phyloP scores from a whole-genome alignment of 2,888 invertebrate genomes.

The Notodonta dromedarius region DNA sequence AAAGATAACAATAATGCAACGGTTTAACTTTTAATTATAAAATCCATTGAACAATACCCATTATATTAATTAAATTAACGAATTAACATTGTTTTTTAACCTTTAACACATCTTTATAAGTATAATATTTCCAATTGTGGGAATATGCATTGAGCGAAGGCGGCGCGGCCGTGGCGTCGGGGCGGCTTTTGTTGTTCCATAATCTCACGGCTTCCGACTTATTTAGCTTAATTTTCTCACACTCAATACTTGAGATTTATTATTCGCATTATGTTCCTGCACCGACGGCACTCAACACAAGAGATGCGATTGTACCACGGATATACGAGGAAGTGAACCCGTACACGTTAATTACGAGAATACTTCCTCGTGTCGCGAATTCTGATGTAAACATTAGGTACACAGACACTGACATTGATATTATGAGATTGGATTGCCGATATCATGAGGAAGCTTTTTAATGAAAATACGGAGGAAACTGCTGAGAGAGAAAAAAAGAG shows the following conservation, averaged over 20 bases:
- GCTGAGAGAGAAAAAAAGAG: neutral
- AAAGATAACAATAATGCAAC: too few species aligned
- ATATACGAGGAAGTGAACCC: constrained; percentile 51
- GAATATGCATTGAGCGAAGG: constrained; percentile 62
- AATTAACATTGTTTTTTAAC: too few species aligned
- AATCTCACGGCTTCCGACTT: constrained; percentile 67
- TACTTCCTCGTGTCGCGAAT: constrained; percentile 32
- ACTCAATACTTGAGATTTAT: constrained; percentile 65
- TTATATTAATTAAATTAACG: too few species aligned
- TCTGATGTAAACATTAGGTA: constrained; percentile 12
- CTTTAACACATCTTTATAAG: constrained; percentile 36
- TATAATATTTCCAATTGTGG: constrained; percentile 61
- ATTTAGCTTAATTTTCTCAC: constrained; percentile 72
- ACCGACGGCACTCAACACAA: constrained; percentile 40
- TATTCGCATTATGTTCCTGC: constrained; percentile 60
- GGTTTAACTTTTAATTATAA: too few species aligned
- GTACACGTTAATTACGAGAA: constrained; percentile 33
- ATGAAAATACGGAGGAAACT: constrained; percentile 12
- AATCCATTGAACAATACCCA: too few species aligned
- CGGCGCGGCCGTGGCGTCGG: constrained; percentile 38
- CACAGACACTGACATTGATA: constrained; percentile 19
- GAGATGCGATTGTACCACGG: constrained; percentile 46
- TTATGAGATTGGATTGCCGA: constrained; percentile 18
- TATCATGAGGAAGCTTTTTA: neutral
- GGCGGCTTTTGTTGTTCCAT: constrained; percentile 62